Base-by-base conservation (phyloP, 2,888 invertebrate genomes). In the Eupeodes luniger region DNA sequence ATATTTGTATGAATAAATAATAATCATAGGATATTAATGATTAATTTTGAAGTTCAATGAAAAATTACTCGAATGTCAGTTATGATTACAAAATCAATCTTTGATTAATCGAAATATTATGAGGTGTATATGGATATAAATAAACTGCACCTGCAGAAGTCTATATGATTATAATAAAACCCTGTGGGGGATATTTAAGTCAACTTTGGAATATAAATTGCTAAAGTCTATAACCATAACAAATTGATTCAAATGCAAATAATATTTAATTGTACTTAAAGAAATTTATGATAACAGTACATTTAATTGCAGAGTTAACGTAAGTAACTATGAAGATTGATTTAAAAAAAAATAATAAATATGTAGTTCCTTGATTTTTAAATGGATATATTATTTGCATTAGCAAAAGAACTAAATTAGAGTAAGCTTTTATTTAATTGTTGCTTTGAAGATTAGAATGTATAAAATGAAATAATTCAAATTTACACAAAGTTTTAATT, bases 221-320 rank as follows among this genome's bases (percentile, higher is more conserved):
- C 3, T 16, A 19, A 12, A 51, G n/a, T 34, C n/a, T 49, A 27
- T 49, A 27, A 14, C 5, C 44, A 3, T 44, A 36, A 70, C 57
- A 19, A 72, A 57, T n/a, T 27, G 14, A 72, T 57, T 72, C 27
- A 27, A 59, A 72, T 59, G 59, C 47, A 59, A 57, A 47, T 72
- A 47, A 19, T 4, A 59, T 53, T 49, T 70, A 19, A 70, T 70
- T 55, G 11, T 7, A 16, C 9, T 19, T 40, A 40, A 55, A 12
- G 16, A 16, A n/a, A 0, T 40, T 5, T 14, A 14, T 51, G 62
- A 62, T 5, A 40, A n/a, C 10, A n/a, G 36, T 36, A 40, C 7
- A 61, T 40, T 40, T 40, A 40, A 40, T 40, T 40, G 40, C 1
- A 40, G 9, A 40, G 40, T 9, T 5, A 40, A 40, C 40, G 9